Percentiles rank a stretch among this genome's conserved stretches.
Evolutionary conservation across 2,113 vertebrate species (phyloP).

Genomic region (Ctenomys sociabilis): DNA sequence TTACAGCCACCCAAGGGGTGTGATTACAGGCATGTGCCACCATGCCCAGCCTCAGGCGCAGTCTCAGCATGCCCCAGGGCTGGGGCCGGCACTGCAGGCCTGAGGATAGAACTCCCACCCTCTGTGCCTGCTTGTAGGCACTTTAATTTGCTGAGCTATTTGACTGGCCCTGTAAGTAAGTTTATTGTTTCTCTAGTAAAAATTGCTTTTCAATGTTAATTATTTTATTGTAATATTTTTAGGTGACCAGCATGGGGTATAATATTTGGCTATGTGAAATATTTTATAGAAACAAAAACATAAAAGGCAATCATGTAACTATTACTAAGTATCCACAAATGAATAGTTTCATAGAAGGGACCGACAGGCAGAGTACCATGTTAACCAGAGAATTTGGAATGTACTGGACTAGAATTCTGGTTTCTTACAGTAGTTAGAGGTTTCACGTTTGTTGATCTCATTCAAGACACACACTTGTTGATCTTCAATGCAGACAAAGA

Average conservation of each 20-base stretch:
- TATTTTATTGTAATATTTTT: not conserved
- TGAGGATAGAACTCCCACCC: no score
- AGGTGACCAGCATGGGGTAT: not conserved
- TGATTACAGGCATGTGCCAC: no score
- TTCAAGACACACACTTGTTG: not conserved
- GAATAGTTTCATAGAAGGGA: not conserved
- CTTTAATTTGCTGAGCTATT: no score
- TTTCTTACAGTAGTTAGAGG: not conserved
- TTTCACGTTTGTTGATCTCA: not conserved
- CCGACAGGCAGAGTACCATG: not conserved
- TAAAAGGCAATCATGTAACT: not conserved
- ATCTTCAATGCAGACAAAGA: not conserved
- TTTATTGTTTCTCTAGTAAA: not conserved
- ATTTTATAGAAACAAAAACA: not conserved
- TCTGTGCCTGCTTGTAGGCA: no score
- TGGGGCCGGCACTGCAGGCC: no score
- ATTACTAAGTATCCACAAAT: not conserved
- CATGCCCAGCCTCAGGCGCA: no score
- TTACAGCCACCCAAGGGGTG: no score
- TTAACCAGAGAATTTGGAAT: not conserved
- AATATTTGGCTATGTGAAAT: not conserved
- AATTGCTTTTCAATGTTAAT: not conserved
- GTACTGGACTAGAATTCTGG: not conserved
- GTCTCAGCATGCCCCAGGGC: no score
- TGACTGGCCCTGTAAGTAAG: no score